Evolutionary conservation across 1,140 invertebrate genomes (phyloP), one percentile per base, ranked within the genome.

Genomic region (Pachypeltis micranthus): DNA sequence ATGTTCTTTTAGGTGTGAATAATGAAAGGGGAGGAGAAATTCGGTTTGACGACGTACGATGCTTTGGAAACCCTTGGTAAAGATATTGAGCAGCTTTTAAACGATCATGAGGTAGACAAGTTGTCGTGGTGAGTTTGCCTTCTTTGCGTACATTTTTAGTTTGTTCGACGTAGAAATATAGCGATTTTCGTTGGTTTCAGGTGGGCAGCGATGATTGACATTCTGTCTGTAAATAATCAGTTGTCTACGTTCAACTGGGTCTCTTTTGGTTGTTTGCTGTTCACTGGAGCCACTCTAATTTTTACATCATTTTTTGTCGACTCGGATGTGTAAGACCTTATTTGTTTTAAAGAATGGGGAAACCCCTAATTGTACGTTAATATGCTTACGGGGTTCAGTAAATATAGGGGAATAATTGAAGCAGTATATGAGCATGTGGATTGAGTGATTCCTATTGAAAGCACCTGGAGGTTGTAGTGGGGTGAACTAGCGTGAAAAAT

Each of bases 41-140:
- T 59, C 44, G 73, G 74, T 19, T 67, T 78, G 1, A 70, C 70
- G 24, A 79, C 76, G 23, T 69, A 72, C 44, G 73, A 78, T 63
- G 77, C 77, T 16, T 67, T 79, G n/a, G 66, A 71, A 29, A 73
- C 72, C 24, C 69, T 79, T 3, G 71, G 77, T 57, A 72, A 75
- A 55, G 78, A 79, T 54, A 75, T 79, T 57, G 67, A 71, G 63
- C 67, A 69, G 27, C 70, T 76, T 25, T 63, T 79, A 25, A 60
- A 67, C 34, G 71, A 74, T 26, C 72, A 73, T 62, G 71, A 61
- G n/a, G 26, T 2, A n/a, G 27, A 59, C 14, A 29, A 23, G 39
- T 26, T 28, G 23, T 4, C 24, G 10, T 26, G 19, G 25, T 55
- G 23, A 57, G 21, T 44, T 44, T 62, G n/a, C n/a, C n/a, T n/a